Evolutionary conservation across 2,888 invertebrate species (phyloP).

Genomic region (Dusona sp.): DNA sequence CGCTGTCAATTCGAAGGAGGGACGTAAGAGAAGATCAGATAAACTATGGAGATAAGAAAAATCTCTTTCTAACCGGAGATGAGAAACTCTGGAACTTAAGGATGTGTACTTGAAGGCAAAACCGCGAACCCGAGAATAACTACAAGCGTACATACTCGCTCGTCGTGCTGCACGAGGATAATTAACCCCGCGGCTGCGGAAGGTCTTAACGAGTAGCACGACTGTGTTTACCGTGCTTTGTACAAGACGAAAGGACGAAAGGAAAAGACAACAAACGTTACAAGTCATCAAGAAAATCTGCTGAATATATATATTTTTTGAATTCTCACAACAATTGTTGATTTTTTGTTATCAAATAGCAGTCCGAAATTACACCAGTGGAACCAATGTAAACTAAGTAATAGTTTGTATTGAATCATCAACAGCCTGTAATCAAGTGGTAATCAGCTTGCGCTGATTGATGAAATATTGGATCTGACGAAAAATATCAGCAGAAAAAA

Average conservation of each 20-base stretch:
- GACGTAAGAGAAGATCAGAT: neutral
- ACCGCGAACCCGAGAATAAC: constrained; percentile 38
- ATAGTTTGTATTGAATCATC: neutral
- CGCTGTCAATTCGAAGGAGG: constrained; percentile 20
- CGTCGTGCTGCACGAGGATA: constrained; percentile 66
- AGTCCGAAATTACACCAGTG: neutral
- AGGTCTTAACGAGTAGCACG: constrained; percentile 76
- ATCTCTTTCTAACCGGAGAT: constrained; percentile 28
- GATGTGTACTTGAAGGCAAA: constrained; percentile 43
- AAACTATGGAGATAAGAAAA: neutral
- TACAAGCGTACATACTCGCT: constrained; percentile 40
- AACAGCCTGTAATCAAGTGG: neutral
- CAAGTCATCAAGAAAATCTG: constrained; percentile 16
- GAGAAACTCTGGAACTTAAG: constrained; percentile 19
- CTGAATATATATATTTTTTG: constrained; percentile 44
- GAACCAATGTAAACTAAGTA: neutral
- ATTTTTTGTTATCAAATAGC: constrained; percentile 71
- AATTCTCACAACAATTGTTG: constrained; percentile 68
- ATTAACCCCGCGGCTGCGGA: constrained; percentile 64
- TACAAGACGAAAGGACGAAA: constrained; percentile 54
- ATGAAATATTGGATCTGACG: neutral
- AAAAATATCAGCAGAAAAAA: neutral
- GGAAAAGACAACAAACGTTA: constrained; percentile 8
- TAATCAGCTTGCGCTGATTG: neutral
- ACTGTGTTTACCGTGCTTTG: constrained; percentile 65